A percentile compares a stretch with the other conserved stretches of the same genome.
These are phyloP conservation scores for Drosophila repletoides DNA, from an alignment of 1,140 invertebrate species.

Conservation along the genomic window DNA sequence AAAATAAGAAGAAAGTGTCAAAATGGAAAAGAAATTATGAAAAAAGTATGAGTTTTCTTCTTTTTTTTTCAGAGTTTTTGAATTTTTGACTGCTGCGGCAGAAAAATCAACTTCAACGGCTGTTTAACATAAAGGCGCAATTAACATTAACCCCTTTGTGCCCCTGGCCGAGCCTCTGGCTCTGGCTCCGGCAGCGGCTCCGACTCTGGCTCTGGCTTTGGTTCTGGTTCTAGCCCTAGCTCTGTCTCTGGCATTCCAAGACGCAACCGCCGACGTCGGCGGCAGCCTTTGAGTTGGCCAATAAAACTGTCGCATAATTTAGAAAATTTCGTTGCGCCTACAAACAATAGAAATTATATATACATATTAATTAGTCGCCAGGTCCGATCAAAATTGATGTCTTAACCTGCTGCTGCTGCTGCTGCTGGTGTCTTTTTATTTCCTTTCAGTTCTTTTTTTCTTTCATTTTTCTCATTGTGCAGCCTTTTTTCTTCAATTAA, in stretches of 20 bases:
- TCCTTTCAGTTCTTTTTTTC: not conserved
- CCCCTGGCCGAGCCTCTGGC: too few species aligned
- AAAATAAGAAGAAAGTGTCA: slow-evolving; percentile 23
- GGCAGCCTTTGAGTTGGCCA: slow-evolving; percentile 48
- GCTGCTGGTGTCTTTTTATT: not conserved
- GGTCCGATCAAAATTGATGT: slow-evolving; percentile 14
- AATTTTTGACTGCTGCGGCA: slow-evolving; percentile 39
- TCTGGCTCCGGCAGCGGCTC: too few species aligned
- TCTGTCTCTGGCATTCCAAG: slow-evolving; percentile 26
- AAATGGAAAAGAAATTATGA: slow-evolving; percentile 1
- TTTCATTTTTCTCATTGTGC: slow-evolving; percentile 10
- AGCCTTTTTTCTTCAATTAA: slow-evolving; percentile 26
- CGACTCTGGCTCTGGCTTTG: too few species aligned
- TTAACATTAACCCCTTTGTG: slow-evolving; percentile 77
- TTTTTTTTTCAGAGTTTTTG: slow-evolving; percentile 1
- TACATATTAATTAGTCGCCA: slow-evolving; percentile 53
- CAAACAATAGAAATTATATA: slow-evolving; percentile 26
- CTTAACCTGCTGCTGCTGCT: slow-evolving; percentile 23
- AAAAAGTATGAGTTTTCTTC: slow-evolving; percentile 10
- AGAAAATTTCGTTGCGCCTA: slow-evolving; percentile 48
- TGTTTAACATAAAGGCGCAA: slow-evolving; percentile 73
- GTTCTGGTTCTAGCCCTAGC: too few species aligned
- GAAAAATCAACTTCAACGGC: slow-evolving; percentile 39
- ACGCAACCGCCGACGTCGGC: slow-evolving; percentile 4
- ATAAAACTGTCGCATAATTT: slow-evolving; percentile 79